Evolutionary conservation across 2,888 invertebrate genomes (phyloP).

Genomic region (Eucera pruinosa): DNA sequence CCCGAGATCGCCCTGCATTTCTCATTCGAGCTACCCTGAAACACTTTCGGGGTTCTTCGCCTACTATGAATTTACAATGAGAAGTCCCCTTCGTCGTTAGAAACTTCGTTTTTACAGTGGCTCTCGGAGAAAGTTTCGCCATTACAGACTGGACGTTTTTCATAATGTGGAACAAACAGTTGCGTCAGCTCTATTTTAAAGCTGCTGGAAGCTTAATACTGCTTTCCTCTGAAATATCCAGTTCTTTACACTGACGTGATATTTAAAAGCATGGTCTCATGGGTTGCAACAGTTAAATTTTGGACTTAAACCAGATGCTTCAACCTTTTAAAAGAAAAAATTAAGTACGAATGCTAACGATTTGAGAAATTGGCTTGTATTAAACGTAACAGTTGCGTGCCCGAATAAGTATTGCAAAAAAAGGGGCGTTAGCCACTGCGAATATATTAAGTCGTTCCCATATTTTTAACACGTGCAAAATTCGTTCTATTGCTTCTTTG

Average conservation of each 20-base stretch:
- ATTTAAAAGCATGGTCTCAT: neutral
- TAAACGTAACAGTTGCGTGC: neutral
- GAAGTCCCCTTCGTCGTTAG: conserved; percentile 47
- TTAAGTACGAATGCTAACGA: too few species aligned
- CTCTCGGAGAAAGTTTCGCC: conserved; percentile 37
- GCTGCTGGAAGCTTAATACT: neutral
- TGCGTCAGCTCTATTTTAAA: conserved; percentile 37
- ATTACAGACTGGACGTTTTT: conserved; percentile 30
- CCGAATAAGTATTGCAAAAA: neutral
- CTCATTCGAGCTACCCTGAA: conserved; percentile 54
- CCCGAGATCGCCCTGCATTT: conserved; percentile 51
- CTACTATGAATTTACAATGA: conserved; percentile 69
- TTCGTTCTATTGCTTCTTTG: conserved; percentile 53
- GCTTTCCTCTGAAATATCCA: neutral
- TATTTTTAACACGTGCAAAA: conserved; percentile 66
- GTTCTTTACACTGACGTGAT: neutral
- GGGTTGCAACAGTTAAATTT: neutral
- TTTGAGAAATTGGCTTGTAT: too few species aligned
- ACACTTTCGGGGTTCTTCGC: conserved; percentile 68
- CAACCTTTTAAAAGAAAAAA: too few species aligned
- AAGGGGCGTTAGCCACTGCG: neutral
- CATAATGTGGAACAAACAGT: conserved; percentile 31
- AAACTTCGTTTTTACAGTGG: conserved; percentile 55
- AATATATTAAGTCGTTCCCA: conserved; percentile 56
- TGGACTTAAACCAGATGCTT: too few species aligned